Base-by-base conservation (phyloP, 2,113 vertebrate genomes). In the Aspiorhynchus laticeps region DNA sequence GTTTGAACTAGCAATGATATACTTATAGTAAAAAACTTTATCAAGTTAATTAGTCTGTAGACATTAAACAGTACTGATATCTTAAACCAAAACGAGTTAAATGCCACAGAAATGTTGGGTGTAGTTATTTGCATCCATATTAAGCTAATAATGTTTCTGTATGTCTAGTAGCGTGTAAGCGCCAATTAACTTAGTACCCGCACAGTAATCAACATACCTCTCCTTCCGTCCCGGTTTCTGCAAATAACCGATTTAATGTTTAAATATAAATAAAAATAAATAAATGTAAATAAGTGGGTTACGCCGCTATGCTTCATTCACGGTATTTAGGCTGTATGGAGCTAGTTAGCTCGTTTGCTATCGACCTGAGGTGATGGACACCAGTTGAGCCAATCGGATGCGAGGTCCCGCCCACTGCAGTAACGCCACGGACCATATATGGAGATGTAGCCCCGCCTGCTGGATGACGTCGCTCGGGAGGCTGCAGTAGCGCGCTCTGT, bases 271-370 rank as follows among this genome's bases (percentile, higher is more conserved):
- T 5, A 59, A 53, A 36, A 38, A 28, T 38, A 74, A 53, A 84
- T 7, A 6, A 8, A n/a, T 61, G 21, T 14, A 48, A 15, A 19
- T 14, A 46, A 41, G 1, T 53, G 8, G 17, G 2, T 38, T 48
- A 7, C 26, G 61, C 24, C 19, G 28, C 63, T 53, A 0, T 33
- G 24, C 28, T 19, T 26, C 17, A 28, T 3, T 8, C 48, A 12
- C 33, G 14, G 41, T 24, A 48, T 63, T 7, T 59, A 4, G 15
- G 51, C 63, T n/a, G 67, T 28, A 56, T n/a, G 5, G 26, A 24
- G 79, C 69, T 87, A 83, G 86, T 84, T 87, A 83, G 85, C 65
- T 86, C 7, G 56, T 93, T 92, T 87, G 90, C 90, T 92, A 36
- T 59, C 33, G 51, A 83, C 80, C 84, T 14, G 80, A 56, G 36